phyloP scores from a whole-genome alignment of 2,888 invertebrate genomes.

The Drosophila anceps region DNA sequence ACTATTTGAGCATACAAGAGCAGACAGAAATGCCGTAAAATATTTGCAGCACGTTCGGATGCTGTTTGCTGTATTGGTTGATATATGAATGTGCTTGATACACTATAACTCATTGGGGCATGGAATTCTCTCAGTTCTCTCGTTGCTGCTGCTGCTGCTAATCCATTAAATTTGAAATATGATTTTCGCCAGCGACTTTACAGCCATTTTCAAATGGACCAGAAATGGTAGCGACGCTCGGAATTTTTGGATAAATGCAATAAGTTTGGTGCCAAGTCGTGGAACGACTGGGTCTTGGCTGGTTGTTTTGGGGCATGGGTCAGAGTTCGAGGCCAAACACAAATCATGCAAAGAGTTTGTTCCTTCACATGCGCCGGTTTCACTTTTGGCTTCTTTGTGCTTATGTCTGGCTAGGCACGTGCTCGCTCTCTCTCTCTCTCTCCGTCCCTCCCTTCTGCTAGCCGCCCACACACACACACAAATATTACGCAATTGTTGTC shows the following conservation, averaged over 20 bases:
- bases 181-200: conserved; percentile 41
- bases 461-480: neutral
- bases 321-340: conserved; percentile 16
- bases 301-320: neutral
- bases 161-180: conserved; percentile 74
- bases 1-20: conserved; percentile 1
- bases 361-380: conserved; percentile 27
- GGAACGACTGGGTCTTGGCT: neutral
- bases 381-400: conserved; percentile 37
- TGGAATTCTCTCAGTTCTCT: conserved; percentile 30
- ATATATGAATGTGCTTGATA: conserved; percentile 43
- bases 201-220: conserved; percentile 23
- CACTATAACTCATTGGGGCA: conserved; percentile 51
- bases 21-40: conserved; percentile 18
- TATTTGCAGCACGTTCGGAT: conserved; percentile 29
- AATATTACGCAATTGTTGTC: conserved; percentile 67
- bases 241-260: conserved; percentile 50
- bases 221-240: conserved; percentile 28
- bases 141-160: conserved; percentile 32
- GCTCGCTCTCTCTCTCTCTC: neutral
- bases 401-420: conserved; percentile 31
- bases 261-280: conserved; percentile 41
- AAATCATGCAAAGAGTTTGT: conserved; percentile 39
- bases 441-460: neutral
- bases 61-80: conserved; percentile 25